These are phyloP conservation scores for Conchocele bisecta DNA, from an alignment of 2,888 invertebrate species.

Conservation along the genomic window DNA sequence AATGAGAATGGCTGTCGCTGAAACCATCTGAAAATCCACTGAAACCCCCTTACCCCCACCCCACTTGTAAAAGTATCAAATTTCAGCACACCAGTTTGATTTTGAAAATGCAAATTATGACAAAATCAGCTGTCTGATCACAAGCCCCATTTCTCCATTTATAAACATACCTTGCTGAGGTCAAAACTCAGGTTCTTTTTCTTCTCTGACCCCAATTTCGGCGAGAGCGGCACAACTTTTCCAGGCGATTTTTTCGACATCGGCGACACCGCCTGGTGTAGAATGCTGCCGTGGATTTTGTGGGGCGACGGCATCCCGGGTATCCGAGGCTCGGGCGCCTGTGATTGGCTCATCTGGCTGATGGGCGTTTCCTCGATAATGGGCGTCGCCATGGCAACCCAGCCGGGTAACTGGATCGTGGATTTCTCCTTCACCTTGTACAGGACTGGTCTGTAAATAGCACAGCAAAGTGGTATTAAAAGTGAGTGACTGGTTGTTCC, in stretches of 20 bases:
- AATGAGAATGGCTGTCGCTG: no score
- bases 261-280: constrained; percentile 75
- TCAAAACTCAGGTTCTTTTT: constrained; percentile 59
- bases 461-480: not conserved
- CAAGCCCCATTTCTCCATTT: no score
- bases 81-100: no score
- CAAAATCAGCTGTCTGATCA: no score
- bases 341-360: constrained; percentile 77
- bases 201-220: constrained; percentile 43
- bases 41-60: no score
- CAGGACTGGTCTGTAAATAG: constrained; percentile 69
- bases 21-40: no score
- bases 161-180: no score
- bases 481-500: no score
- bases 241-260: constrained; percentile 60
- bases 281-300: constrained; percentile 77
- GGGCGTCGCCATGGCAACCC: constrained; percentile 60
- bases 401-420: constrained; percentile 74
- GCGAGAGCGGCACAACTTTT: constrained; percentile 31
- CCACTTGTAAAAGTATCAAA: no score
- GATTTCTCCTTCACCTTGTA: constrained; percentile 75
- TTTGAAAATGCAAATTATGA: no score
- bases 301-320: constrained; percentile 77
- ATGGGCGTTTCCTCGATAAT: constrained; percentile 77
- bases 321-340: constrained; percentile 72